These are phyloP conservation scores for Myzus persicae DNA, from an alignment of 1,140 invertebrate species.

Conservation along the genomic window DNA sequence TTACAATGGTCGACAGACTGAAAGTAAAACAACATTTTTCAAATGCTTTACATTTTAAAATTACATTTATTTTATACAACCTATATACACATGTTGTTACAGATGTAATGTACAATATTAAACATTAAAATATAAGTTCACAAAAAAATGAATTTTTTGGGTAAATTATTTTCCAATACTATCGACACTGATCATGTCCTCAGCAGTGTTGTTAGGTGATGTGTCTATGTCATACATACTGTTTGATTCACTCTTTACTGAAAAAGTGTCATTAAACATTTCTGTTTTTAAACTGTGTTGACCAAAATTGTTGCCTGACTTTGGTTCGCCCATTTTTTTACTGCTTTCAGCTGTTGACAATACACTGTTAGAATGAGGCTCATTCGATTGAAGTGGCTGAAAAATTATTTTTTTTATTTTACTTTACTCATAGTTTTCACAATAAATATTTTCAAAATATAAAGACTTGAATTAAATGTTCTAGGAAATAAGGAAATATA, in stretches of 20 bases:
- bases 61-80: constrained; percentile 42
- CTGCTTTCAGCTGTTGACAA: background rate
- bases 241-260: constrained; percentile 77
- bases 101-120: constrained; percentile 23
- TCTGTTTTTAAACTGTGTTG: constrained; percentile 26
- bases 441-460: background rate
- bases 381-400: constrained; percentile 37
- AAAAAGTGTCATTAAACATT: constrained; percentile 60
- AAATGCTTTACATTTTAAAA: background rate
- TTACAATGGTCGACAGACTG: background rate
- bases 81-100: constrained; percentile 3
- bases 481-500: background rate
- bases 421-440: background rate
- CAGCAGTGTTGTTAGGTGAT: constrained; percentile 75
- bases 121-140: constrained; percentile 11
- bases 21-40: background rate
- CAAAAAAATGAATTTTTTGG: background rate
- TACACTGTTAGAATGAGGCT: background rate
- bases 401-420: background rate
- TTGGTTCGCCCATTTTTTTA: background rate
- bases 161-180: constrained; percentile 64
- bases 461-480: background rate
- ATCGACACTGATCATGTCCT: constrained; percentile 74
- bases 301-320: background rate
- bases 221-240: constrained; percentile 79